phyloP scores from a whole-genome alignment of 2,888 invertebrate genomes.

The Merodon equestris region DNA sequence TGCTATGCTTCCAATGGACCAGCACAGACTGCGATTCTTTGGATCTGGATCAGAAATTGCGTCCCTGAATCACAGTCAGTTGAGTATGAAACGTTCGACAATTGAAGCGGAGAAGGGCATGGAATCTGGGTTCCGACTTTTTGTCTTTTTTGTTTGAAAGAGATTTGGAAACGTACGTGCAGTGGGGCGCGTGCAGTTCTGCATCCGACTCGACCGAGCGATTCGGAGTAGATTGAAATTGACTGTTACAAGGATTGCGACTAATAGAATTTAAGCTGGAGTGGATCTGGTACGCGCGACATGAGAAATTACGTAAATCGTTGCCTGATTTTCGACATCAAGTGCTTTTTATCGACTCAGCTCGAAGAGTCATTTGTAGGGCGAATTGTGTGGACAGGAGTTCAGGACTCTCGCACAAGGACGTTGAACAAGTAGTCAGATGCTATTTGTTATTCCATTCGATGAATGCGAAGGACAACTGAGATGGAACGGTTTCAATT shows the following conservation, averaged over 20 bases:
- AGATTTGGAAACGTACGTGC: slow-evolving; percentile 25
- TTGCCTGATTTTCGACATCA: slow-evolving; percentile 1
- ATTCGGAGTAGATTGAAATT: slow-evolving; percentile 45
- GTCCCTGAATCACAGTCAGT: slow-evolving; percentile 36
- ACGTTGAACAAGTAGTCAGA: too few relatives aligned
- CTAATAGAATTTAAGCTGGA: slow-evolving; percentile 35
- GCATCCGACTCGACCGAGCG: neutral
- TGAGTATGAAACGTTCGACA: slow-evolving; percentile 38
- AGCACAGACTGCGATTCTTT: too few relatives aligned
- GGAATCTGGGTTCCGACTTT: slow-evolving; percentile 13
- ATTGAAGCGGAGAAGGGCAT: slow-evolving; percentile 24
- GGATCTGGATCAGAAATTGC: neutral
- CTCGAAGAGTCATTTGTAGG: too few relatives aligned
- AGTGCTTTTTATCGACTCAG: slow-evolving; percentile 26
- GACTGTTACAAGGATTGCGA: slow-evolving; percentile 46
- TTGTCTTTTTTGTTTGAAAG: neutral
- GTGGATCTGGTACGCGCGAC: slow-evolving; percentile 32
- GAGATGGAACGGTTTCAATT: too few relatives aligned
- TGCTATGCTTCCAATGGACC: slow-evolving; percentile 29
- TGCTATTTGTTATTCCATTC: too few relatives aligned
- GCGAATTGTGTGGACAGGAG: neutral
- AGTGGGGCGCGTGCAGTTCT: slow-evolving; percentile 2
- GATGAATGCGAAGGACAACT: too few relatives aligned
- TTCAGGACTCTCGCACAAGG: neutral
- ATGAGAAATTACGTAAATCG: slow-evolving; percentile 37